A percentile compares a stretch with the other conserved stretches of the same genome.
Evolutionary conservation across 2,113 vertebrate species (phyloP).

Genomic region (Lipotes vexillifer): DNA sequence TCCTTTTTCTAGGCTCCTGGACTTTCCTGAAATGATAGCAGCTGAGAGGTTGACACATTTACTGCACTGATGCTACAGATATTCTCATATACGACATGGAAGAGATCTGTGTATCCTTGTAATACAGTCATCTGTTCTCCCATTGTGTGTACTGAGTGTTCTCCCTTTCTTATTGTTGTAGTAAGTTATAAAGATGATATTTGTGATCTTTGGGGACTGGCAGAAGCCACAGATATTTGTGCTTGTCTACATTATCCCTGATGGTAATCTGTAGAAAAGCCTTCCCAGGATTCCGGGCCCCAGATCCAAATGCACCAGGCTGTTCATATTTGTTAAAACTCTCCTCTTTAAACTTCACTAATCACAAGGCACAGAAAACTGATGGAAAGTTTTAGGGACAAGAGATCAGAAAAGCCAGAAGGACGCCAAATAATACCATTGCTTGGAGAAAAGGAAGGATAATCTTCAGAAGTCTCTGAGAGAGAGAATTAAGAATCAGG

Average conservation of each 20-base stretch:
- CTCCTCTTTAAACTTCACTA: not conserved
- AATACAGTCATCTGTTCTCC: not conserved
- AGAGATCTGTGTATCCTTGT: not conserved
- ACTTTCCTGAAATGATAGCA: not conserved
- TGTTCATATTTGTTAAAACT: not conserved
- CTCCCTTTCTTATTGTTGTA: not conserved
- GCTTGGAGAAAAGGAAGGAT: not conserved
- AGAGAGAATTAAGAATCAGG: not conserved
- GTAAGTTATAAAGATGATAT: not conserved
- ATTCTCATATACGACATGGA: not conserved
- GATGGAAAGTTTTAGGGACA: constrained; percentile 13
- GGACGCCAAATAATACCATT: not conserved
- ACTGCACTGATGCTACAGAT: no score
- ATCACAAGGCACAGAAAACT: not conserved
- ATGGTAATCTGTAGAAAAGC: not conserved
- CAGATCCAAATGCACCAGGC: not conserved
- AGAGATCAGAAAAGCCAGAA: not conserved
- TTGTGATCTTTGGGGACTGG: not conserved
- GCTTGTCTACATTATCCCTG: not conserved
- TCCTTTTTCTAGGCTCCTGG: not conserved
- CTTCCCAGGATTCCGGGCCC: not conserved
- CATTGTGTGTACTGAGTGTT: not conserved
- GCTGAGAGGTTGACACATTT: not conserved
- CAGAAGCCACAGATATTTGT: not conserved
- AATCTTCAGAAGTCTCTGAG: not conserved